Evolutionary conservation across 2,888 invertebrate species (phyloP).

Genomic region (Epirrhoe alternata): DNA sequence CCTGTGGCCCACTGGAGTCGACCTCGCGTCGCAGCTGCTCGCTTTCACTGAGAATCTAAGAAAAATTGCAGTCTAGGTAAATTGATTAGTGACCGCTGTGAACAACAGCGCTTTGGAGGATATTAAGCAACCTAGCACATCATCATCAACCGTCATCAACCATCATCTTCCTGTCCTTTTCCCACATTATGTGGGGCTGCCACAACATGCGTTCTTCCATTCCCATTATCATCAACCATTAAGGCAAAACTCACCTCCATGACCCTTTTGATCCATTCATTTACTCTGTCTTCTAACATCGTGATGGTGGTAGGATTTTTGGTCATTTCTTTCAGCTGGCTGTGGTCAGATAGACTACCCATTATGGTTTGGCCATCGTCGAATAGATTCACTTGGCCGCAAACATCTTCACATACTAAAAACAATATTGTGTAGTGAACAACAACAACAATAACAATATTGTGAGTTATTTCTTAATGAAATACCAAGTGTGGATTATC

Average conservation of each 20-base stretch:
- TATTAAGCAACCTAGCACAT: neutral
- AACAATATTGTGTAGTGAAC: no score
- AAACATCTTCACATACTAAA: slow-evolving; percentile 92
- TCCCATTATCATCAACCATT: neutral
- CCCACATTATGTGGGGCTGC: no score
- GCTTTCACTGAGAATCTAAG: slow-evolving; percentile 92
- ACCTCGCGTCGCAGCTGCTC: slow-evolving; percentile 96
- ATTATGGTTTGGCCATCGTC: slow-evolving; percentile 89
- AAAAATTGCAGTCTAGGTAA: neutral
- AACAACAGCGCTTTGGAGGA: neutral
- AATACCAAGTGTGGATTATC: no score
- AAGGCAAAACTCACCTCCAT: slow-evolving; percentile 83
- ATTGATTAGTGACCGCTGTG: neutral
- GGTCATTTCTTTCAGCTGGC: slow-evolving; percentile 89
- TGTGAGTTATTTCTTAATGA: no score
- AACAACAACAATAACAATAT: no score
- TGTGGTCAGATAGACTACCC: slow-evolving; percentile 84
- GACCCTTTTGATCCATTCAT: slow-evolving; percentile 91
- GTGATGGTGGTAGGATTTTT: slow-evolving; percentile 87
- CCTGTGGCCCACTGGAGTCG: slow-evolving; percentile 96
- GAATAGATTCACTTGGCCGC: slow-evolving; percentile 91
- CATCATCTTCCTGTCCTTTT: no score
- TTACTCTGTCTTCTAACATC: slow-evolving; percentile 90
- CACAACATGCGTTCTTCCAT: no score
- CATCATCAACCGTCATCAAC: neutral